Conservation (phyloP, 2,113 vertebrate species). For the Nothobranchius furzeri region DNA sequence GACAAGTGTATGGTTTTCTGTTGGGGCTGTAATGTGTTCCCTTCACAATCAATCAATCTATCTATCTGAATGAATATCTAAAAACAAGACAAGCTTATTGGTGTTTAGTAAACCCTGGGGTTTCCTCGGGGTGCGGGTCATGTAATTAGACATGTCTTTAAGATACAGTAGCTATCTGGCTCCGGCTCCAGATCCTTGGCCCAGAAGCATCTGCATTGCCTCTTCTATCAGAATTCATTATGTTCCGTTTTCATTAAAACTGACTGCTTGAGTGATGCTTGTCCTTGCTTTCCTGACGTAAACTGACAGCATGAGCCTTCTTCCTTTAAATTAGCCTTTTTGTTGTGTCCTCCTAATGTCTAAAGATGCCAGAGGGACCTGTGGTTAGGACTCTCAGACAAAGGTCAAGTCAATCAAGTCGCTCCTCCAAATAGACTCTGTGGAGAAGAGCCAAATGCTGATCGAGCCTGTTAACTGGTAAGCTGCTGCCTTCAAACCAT, state of each 20-base stretch:
- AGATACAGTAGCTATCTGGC: constrained; percentile 26
- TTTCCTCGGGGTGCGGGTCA: background rate
- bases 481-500: background rate
- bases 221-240: constrained; percentile 30
- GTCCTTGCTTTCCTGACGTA: constrained; percentile 37
- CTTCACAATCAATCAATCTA: too few relatives aligned
- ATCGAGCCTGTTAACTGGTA: constrained; percentile 31
- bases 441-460: constrained; percentile 47
- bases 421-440: constrained; percentile 21
- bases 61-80: background rate
- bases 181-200: constrained; percentile 8
- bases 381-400: constrained; percentile 26
- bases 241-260: constrained; percentile 45
- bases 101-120: too few relatives aligned
- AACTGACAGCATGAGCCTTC: constrained; percentile 31
- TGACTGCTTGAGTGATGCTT: constrained; percentile 38
- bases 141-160: constrained; percentile 52
- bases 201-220: constrained; percentile 12
- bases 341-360: constrained; percentile 8
- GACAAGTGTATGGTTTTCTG: too few relatives aligned
- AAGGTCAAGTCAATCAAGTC: constrained; percentile 65
- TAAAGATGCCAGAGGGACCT: constrained; percentile 38
- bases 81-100: background rate
- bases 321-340: constrained; percentile 26
- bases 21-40: too few relatives aligned